These are phyloP conservation scores for Ormia ochracea DNA, from an alignment of 2,888 invertebrate genomes.

Conservation along the genomic window DNA sequence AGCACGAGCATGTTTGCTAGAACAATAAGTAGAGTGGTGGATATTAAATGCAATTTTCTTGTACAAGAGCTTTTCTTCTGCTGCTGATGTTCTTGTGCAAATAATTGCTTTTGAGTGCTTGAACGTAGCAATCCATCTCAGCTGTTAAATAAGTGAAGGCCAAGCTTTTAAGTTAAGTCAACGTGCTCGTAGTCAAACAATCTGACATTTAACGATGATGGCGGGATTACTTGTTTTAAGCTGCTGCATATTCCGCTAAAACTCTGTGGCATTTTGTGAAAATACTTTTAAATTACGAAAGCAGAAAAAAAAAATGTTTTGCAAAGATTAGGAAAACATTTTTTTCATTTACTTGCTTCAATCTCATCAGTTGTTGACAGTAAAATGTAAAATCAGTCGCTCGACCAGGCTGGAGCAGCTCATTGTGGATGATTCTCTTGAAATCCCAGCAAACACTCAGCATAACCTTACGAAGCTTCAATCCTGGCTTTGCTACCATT, in stretches of 20 bases:
- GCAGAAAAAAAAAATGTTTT: background rate
- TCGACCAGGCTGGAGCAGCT: no score
- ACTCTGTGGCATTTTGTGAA: constrained; percentile 1
- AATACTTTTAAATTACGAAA: background rate
- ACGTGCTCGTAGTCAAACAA: no score
- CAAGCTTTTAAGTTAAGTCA: constrained; percentile 21
- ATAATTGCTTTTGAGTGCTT: constrained; percentile 29
- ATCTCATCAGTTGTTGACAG: no score
- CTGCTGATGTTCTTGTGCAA: background rate
- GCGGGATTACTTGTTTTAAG: constrained; percentile 21
- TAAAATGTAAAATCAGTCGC: no score
- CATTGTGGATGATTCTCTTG: no score
- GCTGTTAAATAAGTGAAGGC: constrained; percentile 26
- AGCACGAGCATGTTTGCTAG: no score
- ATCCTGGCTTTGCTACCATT: no score
- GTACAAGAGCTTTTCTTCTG: background rate
- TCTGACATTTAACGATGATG: constrained; percentile 19
- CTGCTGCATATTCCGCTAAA: background rate
- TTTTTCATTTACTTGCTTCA: no score
- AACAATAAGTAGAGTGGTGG: no score
- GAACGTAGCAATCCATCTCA: constrained; percentile 20
- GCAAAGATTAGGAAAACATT: background rate
- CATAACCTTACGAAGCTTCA: no score
- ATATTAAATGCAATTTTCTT: constrained; percentile 13
- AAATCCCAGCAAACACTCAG: no score